These are phyloP conservation scores for Dasypolia templi DNA, from an alignment of 2,888 invertebrate genomes.

Conservation along the genomic window DNA sequence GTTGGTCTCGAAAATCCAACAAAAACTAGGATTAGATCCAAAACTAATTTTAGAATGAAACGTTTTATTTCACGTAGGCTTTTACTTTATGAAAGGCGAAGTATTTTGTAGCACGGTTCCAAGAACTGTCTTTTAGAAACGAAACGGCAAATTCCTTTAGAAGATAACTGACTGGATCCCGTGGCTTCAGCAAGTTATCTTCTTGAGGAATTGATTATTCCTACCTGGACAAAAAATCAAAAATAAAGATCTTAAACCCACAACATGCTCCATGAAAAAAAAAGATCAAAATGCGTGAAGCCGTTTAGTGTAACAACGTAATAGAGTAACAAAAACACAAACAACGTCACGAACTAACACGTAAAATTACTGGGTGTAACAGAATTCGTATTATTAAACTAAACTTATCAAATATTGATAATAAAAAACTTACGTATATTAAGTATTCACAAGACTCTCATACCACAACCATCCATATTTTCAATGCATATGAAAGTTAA, in stretches of 20 bases:
- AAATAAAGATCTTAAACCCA: neutral
- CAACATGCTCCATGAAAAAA: neutral
- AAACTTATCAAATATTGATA: neutral
- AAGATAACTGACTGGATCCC: too few species aligned
- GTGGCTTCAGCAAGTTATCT: too few species aligned
- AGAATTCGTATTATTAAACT: neutral
- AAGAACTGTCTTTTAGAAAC: neutral
- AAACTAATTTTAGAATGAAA: conserved; percentile 6
- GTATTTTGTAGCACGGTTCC: neutral
- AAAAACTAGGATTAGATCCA: neutral
- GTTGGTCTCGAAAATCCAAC: neutral
- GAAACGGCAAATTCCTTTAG: too few species aligned
- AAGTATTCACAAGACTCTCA: conserved; percentile 2
- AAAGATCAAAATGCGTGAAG: neutral
- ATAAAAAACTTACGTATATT: neutral
- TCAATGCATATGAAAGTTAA: neutral
- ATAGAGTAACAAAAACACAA: neutral
- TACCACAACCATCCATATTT: neutral
- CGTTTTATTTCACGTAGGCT: neutral
- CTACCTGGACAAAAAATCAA: too few species aligned
- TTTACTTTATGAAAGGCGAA: neutral
- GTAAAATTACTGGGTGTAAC: too few species aligned
- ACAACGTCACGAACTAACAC: neutral
- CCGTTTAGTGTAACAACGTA: neutral
- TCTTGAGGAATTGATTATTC: too few species aligned